Conservation (phyloP, 2,113 vertebrate genomes). For the Eptatretus burgeri region DNA sequence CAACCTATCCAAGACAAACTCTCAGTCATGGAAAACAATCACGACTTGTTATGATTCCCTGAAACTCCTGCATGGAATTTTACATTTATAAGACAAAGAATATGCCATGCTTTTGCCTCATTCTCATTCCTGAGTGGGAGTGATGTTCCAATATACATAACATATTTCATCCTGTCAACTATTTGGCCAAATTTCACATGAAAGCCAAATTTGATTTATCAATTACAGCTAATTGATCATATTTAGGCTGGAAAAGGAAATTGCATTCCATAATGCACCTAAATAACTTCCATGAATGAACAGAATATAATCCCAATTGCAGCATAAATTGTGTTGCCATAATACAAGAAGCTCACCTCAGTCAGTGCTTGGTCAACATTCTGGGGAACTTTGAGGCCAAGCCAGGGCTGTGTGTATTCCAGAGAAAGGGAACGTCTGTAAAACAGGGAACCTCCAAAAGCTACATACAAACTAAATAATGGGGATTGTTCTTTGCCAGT, state of each 20-base stretch:
- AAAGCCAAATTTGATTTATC: background rate
- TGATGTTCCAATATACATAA: background rate
- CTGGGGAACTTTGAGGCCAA: constrained; percentile 54
- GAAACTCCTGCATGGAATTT: too few species aligned
- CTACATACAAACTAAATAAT: too few species aligned
- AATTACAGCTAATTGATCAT: background rate
- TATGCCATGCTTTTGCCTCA: too few species aligned
- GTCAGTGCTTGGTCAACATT: constrained; percentile 69
- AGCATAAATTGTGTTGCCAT: background rate
- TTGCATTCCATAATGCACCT: background rate
- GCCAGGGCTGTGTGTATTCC: constrained; percentile 82
- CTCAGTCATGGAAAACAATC: too few species aligned
- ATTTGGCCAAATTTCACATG: background rate
- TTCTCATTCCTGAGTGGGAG: background rate
- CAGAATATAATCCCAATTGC: background rate
- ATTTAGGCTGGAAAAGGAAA: background rate
- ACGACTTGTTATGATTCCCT: too few species aligned
- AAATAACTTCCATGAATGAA: background rate
- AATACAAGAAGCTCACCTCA: constrained; percentile 26
- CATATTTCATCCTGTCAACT: background rate
- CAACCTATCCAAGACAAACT: too few species aligned
- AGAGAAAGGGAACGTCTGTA: constrained; percentile 44
- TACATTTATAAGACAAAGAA: too few species aligned
- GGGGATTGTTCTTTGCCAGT: too few species aligned
- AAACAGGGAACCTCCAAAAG: constrained; percentile 3